Evolutionary conservation across 2,888 invertebrate species (phyloP).

Genomic region (Lymantria dispar): DNA sequence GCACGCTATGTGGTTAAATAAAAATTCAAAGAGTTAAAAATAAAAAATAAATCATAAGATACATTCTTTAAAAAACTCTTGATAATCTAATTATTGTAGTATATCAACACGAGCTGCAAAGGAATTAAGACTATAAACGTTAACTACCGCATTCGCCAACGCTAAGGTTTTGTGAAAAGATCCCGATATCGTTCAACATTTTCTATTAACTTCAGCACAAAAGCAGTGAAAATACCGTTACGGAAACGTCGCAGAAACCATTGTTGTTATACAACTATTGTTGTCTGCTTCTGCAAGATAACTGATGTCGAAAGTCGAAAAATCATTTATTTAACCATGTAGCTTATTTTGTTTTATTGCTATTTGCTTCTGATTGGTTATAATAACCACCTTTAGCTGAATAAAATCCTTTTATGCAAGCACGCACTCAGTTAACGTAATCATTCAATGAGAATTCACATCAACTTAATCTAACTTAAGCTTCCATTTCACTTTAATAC

Average conservation of each 20-base stretch:
- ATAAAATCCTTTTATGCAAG: no score
- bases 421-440: no score
- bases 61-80: no score
- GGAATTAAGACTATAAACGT: constrained; percentile 38
- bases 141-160: constrained; percentile 38
- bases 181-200: constrained; percentile 57
- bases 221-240: constrained; percentile 65
- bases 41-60: no score
- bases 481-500: no score
- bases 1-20: no score
- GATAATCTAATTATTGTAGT: background rate
- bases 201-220: constrained; percentile 63
- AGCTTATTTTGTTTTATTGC: constrained; percentile 1
- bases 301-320: constrained; percentile 46
- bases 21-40: no score
- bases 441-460: no score
- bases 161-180: constrained; percentile 44
- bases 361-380: background rate
- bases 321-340: constrained; percentile 22
- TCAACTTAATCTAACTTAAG: no score
- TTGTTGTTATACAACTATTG: constrained; percentile 65
- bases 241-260: constrained; percentile 65
- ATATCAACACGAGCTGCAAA: constrained; percentile 2
- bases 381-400: constrained; percentile 11
- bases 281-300: constrained; percentile 57